Evolutionary conservation across 2,888 invertebrate genomes (phyloP), one percentile per base, ranked within the genome.

Genomic region (Leptopilina drosophilae): DNA sequence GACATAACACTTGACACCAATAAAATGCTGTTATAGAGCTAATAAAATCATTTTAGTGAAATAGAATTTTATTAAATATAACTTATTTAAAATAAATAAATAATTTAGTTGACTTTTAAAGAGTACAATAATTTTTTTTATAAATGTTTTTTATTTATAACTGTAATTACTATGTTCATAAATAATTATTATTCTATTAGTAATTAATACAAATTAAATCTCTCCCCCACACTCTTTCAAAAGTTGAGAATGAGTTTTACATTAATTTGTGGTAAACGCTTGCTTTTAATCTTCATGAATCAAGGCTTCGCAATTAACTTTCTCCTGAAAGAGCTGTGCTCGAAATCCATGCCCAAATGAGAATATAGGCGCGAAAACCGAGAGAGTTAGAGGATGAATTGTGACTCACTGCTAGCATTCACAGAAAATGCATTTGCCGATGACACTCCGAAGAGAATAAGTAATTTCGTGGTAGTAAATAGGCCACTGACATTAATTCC

Each of bases 341-440:
- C 73, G 9, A 73, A 73, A 73, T 73, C 73, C 56, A 56, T 73
- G 73, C 73, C 73, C 73, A 73, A 49, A 56, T 56, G 33, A 73
- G 40, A 26, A 73, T 73, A 73, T 73, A 33, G 73, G 73, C 56
- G 73, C 73, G 56, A 73, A 73, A 49, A 49, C 49, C 56, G 9
- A 73, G 56, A 56, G 56, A 49, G 56, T 73, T 49, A 33, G 73
- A 73, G 73, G 73, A 53, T 56, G 33, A 73, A 73, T 73, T 73
- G 56, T 73, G 73, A 73, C 53, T 26, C 73, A n/a, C 33, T 73
- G 53, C 73, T 56, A 56, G 73, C 73, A 56, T 73, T 73, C 73
- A 73, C 73, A 73, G 73, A 73, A 73, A 73, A 73, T 73, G 73
- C 73, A 73, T 73, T 73, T 73, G 73, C 56, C 73, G 73, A 73